A percentile compares a stretch with the other conserved stretches of the same genome.
These are phyloP conservation scores for Kradibia gibbosae DNA, from an alignment of 1,140 invertebrate genomes.

Conservation along the genomic window DNA sequence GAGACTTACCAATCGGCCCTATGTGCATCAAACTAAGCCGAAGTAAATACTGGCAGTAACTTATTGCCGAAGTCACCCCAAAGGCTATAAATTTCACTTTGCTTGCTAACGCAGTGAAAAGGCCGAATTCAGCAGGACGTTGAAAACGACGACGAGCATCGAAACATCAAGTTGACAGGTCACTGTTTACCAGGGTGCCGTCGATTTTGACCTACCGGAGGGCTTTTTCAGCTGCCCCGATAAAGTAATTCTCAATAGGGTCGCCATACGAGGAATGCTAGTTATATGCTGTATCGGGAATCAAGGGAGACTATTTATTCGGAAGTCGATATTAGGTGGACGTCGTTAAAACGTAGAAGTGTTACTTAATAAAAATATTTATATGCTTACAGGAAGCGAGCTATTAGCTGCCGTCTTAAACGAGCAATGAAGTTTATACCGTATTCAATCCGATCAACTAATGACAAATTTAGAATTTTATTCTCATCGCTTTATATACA, in stretches of 20 bases:
- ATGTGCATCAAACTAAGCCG: neutral
- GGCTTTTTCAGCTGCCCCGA: neutral
- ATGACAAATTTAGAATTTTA: too few species aligned
- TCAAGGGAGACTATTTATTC: neutral
- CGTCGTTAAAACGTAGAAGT: too few species aligned
- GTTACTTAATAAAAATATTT: too few species aligned
- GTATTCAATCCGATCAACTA: too few species aligned
- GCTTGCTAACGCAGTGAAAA: neutral
- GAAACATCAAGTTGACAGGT: neutral
- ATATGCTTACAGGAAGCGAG: too few species aligned
- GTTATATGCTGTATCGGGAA: neutral
- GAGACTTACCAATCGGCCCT: neutral
- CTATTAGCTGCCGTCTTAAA: too few species aligned
- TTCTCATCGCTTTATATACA: too few species aligned
- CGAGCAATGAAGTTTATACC: too few species aligned
- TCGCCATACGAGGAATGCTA: neutral
- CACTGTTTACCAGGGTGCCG: neutral
- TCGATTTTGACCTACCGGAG: too few species aligned
- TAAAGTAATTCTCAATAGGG: neutral
- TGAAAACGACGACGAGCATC: neutral
- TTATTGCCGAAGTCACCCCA: neutral
- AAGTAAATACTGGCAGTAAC: neutral
- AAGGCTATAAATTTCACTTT: constrained; percentile 1
- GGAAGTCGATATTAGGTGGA: too few species aligned
- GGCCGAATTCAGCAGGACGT: neutral